Base-by-base conservation (phyloP, 2,797 vertebrate genomes). In the Leptodactylus fallax region DNA sequence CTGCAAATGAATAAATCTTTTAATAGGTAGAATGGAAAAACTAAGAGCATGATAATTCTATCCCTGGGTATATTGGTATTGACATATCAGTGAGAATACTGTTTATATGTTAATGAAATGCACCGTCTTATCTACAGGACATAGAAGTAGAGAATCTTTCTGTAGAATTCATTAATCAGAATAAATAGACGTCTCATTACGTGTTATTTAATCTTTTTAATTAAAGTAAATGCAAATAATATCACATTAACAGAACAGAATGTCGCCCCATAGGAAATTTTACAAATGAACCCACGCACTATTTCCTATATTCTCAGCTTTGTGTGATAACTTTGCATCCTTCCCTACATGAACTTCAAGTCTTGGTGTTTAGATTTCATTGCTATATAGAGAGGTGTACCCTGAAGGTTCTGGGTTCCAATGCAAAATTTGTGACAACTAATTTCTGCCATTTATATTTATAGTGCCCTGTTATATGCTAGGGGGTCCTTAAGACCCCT, bases 151-250 rank as follows among this genome's bases (percentile, higher is more conserved):
- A 47, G 71, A 53, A 27, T 58, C 21, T 23, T 63, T 45, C 76
- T 47, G 27, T 27, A 53, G 49, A 82, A 77, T 77, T 36, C n/a
- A 87, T 82, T 83, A 67, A 36, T 36, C 36, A 36, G 36, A 36
- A 36, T 36, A 36, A 36, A 36, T 36, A 36, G 36, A 36, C 36
- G 36, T 36, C 36, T 36, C 36, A 36, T 36, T 17, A 58, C 14
- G 16, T 58, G 6, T 23, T 67, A 45, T 51, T 82, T 81, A 76
- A 63, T 58, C 85, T 61, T 63, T 47, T 27, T 76, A 81, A 61
- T 81, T 82, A 81, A 82, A 87, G 36, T 13, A n/a, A 83, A 87
- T 81, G 67, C 79, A 76, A 87, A 87, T 87, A 87, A 83, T 83
- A 87, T 83, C 49, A 74, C 1, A 36, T 36, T 4, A 4, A 4